Evolutionary conservation across 2,888 invertebrate genomes (phyloP), one percentile per base, ranked within the genome.

Genomic region (Helicoverpa assulta): DNA sequence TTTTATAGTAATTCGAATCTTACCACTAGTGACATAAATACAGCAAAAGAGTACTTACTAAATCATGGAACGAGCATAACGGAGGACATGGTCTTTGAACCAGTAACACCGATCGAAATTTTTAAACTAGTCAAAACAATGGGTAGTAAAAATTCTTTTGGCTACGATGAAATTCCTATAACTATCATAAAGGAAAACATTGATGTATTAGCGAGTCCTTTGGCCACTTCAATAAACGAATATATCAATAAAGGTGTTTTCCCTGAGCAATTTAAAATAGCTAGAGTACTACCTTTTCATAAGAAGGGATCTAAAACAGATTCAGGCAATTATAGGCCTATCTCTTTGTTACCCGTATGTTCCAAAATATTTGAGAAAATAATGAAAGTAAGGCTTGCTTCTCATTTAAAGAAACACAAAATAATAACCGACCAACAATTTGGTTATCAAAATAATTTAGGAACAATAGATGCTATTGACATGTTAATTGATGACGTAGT

Each of bases 341-440:
- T 52, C 52, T 52, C 52, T 52, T 52, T 52, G 52, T 52, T 52
- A 21, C 53, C 26, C 26, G 26, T 53, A 53, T 53, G 53, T 53
- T 53, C 53, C 26, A 53, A 53, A 53, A 53, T 53, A 53, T 53
- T 53, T 53, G 53, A 53, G 21, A 53, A 53, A 21, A 53, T 53
- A 26, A 53, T 53, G 53, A 53, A 53, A 53, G 26, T 53, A 12
- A 53, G 21, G 26, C 53, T 53, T 26, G 53, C 26, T 26, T 53
- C 53, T 53, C 53, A 53, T 53, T 53, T 53, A 51, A 51, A 51
- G n/a, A n/a, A n/a, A n/a, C n/a, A n/a, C n/a, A n/a, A n/a, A n/a
- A n/a, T 51, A 51, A 51, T 51, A 51, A 51, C 51, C 19, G 51
- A 51, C 51, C 51, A 54, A 54, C 53, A 54, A 54, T 54, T 54